Evolutionary conservation across 2,113 vertebrate genomes (phyloP), one percentile per base, ranked within the genome.

Genomic region (Suncus etruscus): DNA sequence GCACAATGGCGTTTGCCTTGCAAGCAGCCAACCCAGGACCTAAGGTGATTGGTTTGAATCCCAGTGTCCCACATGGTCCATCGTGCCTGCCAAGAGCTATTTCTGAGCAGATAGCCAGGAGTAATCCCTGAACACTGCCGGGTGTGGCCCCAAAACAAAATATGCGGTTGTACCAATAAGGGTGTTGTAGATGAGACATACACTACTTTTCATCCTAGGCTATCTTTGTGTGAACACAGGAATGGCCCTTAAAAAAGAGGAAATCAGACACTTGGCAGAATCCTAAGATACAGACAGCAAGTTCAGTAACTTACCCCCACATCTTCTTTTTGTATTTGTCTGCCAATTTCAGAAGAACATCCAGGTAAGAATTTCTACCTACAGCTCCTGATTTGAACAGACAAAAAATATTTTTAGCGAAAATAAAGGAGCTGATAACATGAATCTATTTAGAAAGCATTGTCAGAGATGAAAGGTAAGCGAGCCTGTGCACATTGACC

Each of bases 291-390:
- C 25, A 39, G 75, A 29, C 0, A 1, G 1, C 2, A 16, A 27
- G 2, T 20, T 50, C 25, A 10, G 0, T 7, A 29, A 96, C 98
- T 98, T 95, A 99, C 99, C 99, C 99, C 99, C 99, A 99, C 98
- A 98, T 99, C 97, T 99, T 99, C 98, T 99, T 99, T 97, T 99
- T 99, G 97, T 99, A 99, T 94, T 99, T 99, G 77, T 99, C 99
- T 77, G 99, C 98, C 98, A 99, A 97, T 94, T 98, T 99, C 69
- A 98, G 95, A 98, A 99, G 98, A 91, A 99, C 98, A 29, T 99
- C 98, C 94, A 99, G 95, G 81, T 99, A 99, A 85, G 98, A 95
- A 87, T 99, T 99, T 95, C 99, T 98, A 69, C 99, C 99, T 20
- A 98, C 91, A 25, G 99, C 99, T 84, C 99, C 99, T 99, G 96